Conservation (phyloP, 1,140 invertebrate species). For the Trinorchestia longiramus region DNA sequence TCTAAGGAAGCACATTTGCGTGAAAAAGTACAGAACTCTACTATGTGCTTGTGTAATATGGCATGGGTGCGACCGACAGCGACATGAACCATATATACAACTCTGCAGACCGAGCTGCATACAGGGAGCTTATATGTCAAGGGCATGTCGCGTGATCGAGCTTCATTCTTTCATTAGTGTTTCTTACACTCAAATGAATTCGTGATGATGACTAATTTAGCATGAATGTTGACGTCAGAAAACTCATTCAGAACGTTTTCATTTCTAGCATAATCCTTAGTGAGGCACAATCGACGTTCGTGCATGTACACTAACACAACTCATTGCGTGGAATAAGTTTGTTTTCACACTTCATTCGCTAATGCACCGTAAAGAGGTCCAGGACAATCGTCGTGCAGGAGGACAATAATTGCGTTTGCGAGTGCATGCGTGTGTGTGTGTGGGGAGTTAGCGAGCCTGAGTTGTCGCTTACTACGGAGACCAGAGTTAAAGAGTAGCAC, state of each 20-base stretch:
- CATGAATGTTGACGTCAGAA: background rate
- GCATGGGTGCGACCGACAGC: background rate
- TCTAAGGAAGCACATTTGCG: background rate
- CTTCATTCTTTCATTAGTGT: background rate
- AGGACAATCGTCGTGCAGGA: background rate
- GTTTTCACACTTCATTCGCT: background rate
- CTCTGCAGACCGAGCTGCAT: background rate
- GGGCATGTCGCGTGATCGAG: background rate
- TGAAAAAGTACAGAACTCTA: background rate
- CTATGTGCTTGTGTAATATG: background rate
- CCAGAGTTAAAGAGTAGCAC: constrained; percentile 46
- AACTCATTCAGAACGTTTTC: background rate
- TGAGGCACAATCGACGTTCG: background rate
- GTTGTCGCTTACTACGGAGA: constrained; percentile 48
- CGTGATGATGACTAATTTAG: background rate
- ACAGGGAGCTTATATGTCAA: background rate
- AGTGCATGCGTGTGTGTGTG: constrained; percentile 48
- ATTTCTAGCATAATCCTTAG: background rate
- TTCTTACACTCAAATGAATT: background rate
- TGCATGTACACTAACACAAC: background rate
- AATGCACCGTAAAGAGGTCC: background rate
- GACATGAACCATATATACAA: background rate
- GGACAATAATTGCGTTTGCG: constrained; percentile 49
- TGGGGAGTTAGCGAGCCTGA: constrained; percentile 7
- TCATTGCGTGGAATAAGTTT: background rate